A percentile compares a stretch with the other conserved stretches of the same genome.
Evolutionary conservation across 2,113 vertebrate species (phyloP).

Genomic region (Geococcyx californianus): DNA sequence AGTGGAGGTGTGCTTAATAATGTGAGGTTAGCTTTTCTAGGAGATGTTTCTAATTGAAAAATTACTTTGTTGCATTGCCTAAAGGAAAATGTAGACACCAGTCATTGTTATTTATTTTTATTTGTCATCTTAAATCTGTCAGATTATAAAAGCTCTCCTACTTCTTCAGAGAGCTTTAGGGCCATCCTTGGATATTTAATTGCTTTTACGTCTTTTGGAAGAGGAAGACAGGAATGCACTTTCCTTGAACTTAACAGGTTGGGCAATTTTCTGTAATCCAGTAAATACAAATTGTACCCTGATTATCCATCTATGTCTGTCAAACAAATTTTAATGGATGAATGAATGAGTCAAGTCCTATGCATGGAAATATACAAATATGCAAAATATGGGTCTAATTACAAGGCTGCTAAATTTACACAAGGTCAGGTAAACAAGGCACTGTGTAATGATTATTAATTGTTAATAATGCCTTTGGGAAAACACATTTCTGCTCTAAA

Average conservation of each 20-base stretch:
- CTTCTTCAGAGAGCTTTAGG: constrained; percentile 66
- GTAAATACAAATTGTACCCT: constrained; percentile 85
- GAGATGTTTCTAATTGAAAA: not conserved
- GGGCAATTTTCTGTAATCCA: constrained; percentile 83
- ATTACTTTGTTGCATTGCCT: not conserved
- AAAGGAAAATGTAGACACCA: not conserved
- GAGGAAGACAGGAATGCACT: constrained; percentile 74
- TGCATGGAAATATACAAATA: constrained; percentile 81
- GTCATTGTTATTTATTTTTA: not conserved
- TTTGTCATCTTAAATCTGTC: constrained; percentile 7
- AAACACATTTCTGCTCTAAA: constrained; percentile 75
- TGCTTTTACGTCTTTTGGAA: constrained; percentile 74
- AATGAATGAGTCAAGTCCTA: constrained; percentile 81
- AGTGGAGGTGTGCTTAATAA: not conserved
- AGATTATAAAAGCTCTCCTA: constrained; percentile 54
- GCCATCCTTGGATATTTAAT: constrained; percentile 69
- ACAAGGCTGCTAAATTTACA: constrained; percentile 84
- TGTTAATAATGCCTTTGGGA: constrained; percentile 87
- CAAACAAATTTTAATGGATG: constrained; percentile 86
- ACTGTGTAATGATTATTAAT: constrained; percentile 88
- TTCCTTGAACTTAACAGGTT: constrained; percentile 81
- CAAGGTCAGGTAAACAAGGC: constrained; percentile 87
- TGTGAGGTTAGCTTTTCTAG: not conserved
- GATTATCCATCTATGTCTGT: constrained; percentile 84
- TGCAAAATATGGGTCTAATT: constrained; percentile 87